phyloP scores from a whole-genome alignment of 2,797 vertebrate genomes.

The Tenualosa ilisha region DNA sequence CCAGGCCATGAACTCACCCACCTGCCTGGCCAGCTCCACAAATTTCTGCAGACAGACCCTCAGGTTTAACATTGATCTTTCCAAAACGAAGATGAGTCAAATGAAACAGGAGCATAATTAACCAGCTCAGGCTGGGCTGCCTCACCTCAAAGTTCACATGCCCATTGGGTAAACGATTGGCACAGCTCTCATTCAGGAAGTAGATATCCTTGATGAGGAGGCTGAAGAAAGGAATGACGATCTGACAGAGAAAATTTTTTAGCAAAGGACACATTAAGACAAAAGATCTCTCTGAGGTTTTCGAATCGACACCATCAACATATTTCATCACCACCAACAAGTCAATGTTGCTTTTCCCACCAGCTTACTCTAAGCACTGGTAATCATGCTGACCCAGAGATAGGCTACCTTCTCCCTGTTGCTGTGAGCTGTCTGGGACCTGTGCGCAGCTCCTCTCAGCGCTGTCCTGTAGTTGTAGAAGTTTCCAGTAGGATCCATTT shows the following conservation, averaged over 20 bases:
- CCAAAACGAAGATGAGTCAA: not conserved
- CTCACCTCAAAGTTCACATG: constrained; percentile 95
- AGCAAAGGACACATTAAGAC: not conserved
- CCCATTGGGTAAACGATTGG: constrained; percentile 86
- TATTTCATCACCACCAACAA: no score
- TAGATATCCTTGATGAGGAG: constrained; percentile 96
- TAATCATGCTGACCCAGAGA: not conserved
- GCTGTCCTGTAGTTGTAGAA: constrained; percentile 95
- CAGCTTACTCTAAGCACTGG: no score
- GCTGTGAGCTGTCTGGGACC: constrained; percentile 90
- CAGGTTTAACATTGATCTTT: not conserved
- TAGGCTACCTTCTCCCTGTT: constrained; percentile 87
- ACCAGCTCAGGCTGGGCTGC: constrained; percentile 35
- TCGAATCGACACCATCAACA: not conserved
- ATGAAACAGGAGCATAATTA: not conserved
- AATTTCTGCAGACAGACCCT: constrained; percentile 79
- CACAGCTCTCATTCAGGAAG: constrained; percentile 92
- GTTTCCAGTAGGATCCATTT: constrained; percentile 95
- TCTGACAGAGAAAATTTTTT: constrained; percentile 68
- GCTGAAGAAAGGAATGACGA: constrained; percentile 96
- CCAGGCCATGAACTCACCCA: constrained; percentile 95
- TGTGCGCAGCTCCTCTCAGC: constrained; percentile 87
- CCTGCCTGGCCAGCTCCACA: constrained; percentile 92
- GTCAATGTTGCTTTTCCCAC: no score
- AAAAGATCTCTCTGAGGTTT: not conserved